phyloP scores from a whole-genome alignment of 2,888 invertebrate genomes.

The Calliphora vomitoria region DNA sequence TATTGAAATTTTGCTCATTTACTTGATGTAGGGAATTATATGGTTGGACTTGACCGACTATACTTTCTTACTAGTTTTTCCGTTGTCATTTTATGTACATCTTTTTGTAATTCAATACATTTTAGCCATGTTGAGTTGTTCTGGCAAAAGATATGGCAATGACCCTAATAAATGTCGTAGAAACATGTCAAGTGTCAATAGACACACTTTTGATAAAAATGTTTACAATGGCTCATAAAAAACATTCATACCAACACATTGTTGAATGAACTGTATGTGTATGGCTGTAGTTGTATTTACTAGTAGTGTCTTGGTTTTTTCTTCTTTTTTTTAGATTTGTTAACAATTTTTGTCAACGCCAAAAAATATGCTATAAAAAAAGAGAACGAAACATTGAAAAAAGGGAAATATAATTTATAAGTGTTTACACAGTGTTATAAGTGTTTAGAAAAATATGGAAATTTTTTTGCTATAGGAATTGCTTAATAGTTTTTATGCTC shows the following conservation, averaged over 20 bases:
- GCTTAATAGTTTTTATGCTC: slow-evolving; percentile 1
- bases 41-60: too few species aligned
- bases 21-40: too few species aligned
- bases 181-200: slow-evolving; percentile 73
- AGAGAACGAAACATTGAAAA: background rate
- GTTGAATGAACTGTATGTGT: slow-evolving; percentile 28
- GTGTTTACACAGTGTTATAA: slow-evolving; percentile 24
- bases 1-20: too few species aligned
- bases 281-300: background rate
- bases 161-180: slow-evolving; percentile 73
- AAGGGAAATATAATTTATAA: slow-evolving; percentile 8
- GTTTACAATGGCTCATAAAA: slow-evolving; percentile 71
- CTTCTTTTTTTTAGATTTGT: background rate
- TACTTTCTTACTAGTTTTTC: too few species aligned
- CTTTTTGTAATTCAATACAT: slow-evolving; percentile 25
- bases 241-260: slow-evolving; percentile 55
- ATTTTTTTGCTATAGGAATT: background rate
- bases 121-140: slow-evolving; percentile 36
- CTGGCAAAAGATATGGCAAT: slow-evolving; percentile 65
- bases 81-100: background rate
- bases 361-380: slow-evolving; percentile 28
- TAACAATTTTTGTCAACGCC: slow-evolving; percentile 10
- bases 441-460: slow-evolving; percentile 13
- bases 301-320: background rate
- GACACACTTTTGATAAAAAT: slow-evolving; percentile 64